These are phyloP conservation scores for Volucella zonaria DNA, from an alignment of 2,888 invertebrate genomes.

Conservation along the genomic window DNA sequence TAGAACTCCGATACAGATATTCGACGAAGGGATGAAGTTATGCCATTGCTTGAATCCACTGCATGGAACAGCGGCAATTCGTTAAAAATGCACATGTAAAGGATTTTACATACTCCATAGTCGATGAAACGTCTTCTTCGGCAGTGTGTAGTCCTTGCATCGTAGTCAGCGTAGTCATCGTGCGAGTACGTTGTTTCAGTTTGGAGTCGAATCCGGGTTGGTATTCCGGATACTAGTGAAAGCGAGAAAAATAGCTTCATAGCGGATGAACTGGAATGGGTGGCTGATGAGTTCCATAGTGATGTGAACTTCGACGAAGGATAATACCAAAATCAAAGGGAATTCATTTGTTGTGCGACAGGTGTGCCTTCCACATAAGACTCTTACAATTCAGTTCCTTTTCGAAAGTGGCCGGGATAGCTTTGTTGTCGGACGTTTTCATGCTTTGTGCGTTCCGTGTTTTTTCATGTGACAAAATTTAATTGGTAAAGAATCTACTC, in stretches of 20 bases:
- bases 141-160: too few relatives aligned
- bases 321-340: slow-evolving; percentile 60
- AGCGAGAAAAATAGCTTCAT: slow-evolving; percentile 55
- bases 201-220: slow-evolving; percentile 1
- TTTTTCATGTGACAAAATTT: neutral
- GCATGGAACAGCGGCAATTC: slow-evolving; percentile 61
- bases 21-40: slow-evolving; percentile 76
- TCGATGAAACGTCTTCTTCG: too few relatives aligned
- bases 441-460: neutral
- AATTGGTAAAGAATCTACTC: too few relatives aligned
- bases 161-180: neutral
- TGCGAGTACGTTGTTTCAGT: slow-evolving; percentile 32
- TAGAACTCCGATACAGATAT: slow-evolving; percentile 62
- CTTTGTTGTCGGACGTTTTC: slow-evolving; percentile 33
- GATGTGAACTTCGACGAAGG: slow-evolving; percentile 55
- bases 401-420: slow-evolving; percentile 47
- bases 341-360: slow-evolving; percentile 66
- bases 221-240: slow-evolving; percentile 5
- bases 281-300: slow-evolving; percentile 42
- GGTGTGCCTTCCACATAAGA: slow-evolving; percentile 47
- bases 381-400: slow-evolving; percentile 44
- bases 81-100: slow-evolving; percentile 73
- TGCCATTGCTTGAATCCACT: slow-evolving; percentile 65
- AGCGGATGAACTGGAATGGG: slow-evolving; percentile 32
- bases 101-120: slow-evolving; percentile 55